Percentiles rank a stretch among this genome's conserved stretches.
phyloP scores from a whole-genome alignment of 2,113 vertebrate genomes.

The Labeo rohita region DNA sequence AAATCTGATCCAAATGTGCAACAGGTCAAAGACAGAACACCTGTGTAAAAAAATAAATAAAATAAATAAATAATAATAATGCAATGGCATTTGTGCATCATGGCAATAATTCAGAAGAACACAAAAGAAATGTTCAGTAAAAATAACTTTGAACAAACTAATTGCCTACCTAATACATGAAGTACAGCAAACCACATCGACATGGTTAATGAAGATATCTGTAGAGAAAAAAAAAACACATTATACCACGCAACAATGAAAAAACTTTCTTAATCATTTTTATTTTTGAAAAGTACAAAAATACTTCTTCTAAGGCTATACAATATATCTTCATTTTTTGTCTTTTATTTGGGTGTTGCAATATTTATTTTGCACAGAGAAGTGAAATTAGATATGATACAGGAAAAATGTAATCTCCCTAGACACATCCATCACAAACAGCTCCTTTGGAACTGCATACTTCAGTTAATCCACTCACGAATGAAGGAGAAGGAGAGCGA shows the following conservation, averaged over 20 bases:
- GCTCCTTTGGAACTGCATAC: constrained; percentile 37
- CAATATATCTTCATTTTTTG: background rate
- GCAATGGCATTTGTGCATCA: background rate
- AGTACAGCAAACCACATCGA: constrained; percentile 53
- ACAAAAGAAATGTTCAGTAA: background rate
- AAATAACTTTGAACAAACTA: background rate
- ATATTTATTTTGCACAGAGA: constrained; percentile 12
- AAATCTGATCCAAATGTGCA: constrained; percentile 57
- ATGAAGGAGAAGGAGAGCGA: background rate
- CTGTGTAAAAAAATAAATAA: constrained; percentile 37
- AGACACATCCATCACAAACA: constrained; percentile 53
- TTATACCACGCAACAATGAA: background rate
- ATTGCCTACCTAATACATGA: constrained; percentile 58
- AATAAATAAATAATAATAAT: background rate
- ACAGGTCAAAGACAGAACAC: constrained; percentile 54
- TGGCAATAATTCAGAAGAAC: background rate
- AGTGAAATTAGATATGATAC: constrained; percentile 35
- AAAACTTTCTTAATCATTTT: background rate
- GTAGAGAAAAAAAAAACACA: constrained; percentile 49
- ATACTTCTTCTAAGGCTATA: background rate
- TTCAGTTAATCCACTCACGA: constrained; percentile 43
- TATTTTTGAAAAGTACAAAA: background rate
- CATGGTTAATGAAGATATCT: constrained; percentile 59
- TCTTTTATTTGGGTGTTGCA: background rate
- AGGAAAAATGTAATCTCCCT: constrained; percentile 39